Percentiles rank a stretch among this genome's conserved stretches.
Evolutionary conservation across 2,888 invertebrate genomes (phyloP).

Genomic region (Epinotia nisella): DNA sequence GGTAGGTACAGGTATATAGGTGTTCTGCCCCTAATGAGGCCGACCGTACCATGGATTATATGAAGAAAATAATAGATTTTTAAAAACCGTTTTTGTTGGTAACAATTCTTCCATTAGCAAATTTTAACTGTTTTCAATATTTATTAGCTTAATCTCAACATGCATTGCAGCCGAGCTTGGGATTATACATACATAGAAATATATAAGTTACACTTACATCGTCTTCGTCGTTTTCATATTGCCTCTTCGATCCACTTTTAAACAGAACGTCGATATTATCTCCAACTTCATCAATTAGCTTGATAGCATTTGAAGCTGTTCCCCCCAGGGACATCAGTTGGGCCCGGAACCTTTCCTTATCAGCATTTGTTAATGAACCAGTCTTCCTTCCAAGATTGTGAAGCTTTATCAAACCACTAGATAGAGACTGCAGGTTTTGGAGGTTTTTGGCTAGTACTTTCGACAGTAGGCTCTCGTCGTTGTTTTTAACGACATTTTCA

Average conservation of each 20-base stretch:
- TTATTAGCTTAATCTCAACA: too few species aligned
- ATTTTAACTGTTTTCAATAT: too few species aligned
- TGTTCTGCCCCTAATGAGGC: too few species aligned
- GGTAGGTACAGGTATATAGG: too few species aligned
- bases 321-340: slow-evolving; percentile 84
- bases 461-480: slow-evolving; percentile 70
- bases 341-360: slow-evolving; percentile 84
- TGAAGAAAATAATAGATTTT: too few species aligned
- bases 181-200: too few species aligned
- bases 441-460: slow-evolving; percentile 83
- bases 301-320: slow-evolving; percentile 84
- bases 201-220: slow-evolving; percentile 60
- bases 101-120: too few species aligned
- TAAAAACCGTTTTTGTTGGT: too few species aligned
- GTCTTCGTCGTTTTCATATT: slow-evolving; percentile 60
- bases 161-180: too few species aligned
- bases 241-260: slow-evolving; percentile 65
- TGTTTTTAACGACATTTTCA: slow-evolving; percentile 72
- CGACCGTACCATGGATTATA: too few species aligned
- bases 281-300: slow-evolving; percentile 81
- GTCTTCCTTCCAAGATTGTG: slow-evolving; percentile 86
- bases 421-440: slow-evolving; percentile 83
- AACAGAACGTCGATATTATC: slow-evolving; percentile 79
- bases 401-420: slow-evolving; percentile 84
- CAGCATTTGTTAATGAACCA: slow-evolving; percentile 81